Percentiles rank a stretch among this genome's conserved stretches.
Conservation (phyloP, 2,113 vertebrate species). For the Xenopus laevis region DNA sequence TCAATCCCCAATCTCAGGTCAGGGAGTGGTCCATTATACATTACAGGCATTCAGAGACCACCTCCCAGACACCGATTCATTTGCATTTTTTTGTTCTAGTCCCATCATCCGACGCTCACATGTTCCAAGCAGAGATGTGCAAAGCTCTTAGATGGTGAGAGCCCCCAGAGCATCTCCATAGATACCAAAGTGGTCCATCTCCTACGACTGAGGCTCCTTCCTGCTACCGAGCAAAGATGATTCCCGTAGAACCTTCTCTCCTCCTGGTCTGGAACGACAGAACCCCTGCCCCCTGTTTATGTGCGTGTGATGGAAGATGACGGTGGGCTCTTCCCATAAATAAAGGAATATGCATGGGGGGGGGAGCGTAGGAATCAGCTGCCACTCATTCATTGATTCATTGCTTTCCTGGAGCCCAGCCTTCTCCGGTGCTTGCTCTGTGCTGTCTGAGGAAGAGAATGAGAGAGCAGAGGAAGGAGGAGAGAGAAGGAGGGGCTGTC, state of each 20-base stretch:
- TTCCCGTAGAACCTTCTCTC: background rate
- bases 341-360: background rate
- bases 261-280: background rate
- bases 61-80: constrained; percentile 8
- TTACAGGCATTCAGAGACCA: constrained; percentile 42
- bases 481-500: background rate
- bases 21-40: constrained; percentile 48
- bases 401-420: background rate
- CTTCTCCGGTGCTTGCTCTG: background rate
- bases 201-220: background rate
- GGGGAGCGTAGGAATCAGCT: background rate
- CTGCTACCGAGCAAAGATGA: background rate
- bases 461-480: background rate
- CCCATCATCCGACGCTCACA: background rate
- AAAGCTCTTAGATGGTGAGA: background rate
- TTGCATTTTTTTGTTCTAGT: background rate
- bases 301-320: background rate
- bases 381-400: constrained; percentile 3
- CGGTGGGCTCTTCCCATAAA: background rate
- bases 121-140: background rate
- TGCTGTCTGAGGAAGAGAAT: background rate
- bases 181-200: background rate
- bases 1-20: constrained; percentile 34
- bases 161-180: background rate
- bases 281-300: background rate